phyloP scores from a whole-genome alignment of 2,888 invertebrate species.

The Trissonchulus sp. region DNA sequence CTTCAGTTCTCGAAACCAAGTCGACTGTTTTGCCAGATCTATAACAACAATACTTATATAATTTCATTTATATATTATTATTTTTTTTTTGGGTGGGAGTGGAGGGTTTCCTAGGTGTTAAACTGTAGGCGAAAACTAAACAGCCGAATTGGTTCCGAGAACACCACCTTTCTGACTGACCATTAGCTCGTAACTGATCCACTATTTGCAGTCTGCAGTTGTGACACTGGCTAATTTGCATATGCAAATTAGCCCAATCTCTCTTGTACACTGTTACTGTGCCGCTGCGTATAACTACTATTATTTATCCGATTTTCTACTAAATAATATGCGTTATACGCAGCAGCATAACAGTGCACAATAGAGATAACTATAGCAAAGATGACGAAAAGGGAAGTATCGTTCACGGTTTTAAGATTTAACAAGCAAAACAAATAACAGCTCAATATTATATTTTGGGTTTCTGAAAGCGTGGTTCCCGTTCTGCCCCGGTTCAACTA shows the following conservation, averaged over 20 bases:
- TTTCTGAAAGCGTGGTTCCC: neutral
- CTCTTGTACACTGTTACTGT: too few species aligned
- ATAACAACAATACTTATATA: too few species aligned
- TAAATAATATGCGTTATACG: neutral
- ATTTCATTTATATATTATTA: too few species aligned
- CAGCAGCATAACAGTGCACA: neutral
- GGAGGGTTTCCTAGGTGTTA: too few species aligned
- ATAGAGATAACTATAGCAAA: neutral
- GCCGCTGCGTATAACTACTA: neutral
- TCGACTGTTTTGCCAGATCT: neutral
- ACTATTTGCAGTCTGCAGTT: too few species aligned
- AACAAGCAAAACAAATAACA: neutral
- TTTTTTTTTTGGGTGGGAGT: too few species aligned
- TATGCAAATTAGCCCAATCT: neutral
- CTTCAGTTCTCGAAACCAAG: neutral
- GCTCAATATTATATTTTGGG: neutral
- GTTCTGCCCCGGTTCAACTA: neutral
- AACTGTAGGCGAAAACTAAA: too few species aligned
- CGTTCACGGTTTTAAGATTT: neutral
- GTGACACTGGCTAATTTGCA: constrained; percentile 1
- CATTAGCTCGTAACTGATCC: neutral
- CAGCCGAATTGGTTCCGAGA: too few species aligned
- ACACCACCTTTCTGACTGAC: neutral
- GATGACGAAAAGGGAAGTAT: neutral
- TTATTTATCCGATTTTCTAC: neutral